These are phyloP conservation scores for Drosophila nr. perissopoda DNA, from an alignment of 2,888 invertebrate species.

Conservation along the genomic window DNA sequence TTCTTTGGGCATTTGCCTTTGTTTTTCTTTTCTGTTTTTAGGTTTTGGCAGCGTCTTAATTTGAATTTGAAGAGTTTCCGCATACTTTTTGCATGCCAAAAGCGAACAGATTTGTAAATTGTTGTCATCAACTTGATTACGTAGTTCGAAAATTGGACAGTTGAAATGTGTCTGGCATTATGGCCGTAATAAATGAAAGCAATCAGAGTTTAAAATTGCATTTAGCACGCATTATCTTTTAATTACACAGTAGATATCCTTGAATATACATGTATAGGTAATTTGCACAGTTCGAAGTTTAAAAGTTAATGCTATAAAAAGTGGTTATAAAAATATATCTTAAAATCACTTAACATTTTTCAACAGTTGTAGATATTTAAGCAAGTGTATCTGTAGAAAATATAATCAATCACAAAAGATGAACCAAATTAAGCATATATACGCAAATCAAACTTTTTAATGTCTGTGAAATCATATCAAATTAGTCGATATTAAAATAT, in stretches of 20 bases:
- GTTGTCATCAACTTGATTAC: conserved; percentile 57
- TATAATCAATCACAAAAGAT: background rate
- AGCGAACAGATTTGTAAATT: conserved; percentile 49
- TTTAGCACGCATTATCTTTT: background rate
- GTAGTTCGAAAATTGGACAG: conserved; percentile 32
- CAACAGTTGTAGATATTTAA: too few species aligned
- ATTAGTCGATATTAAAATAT: too few species aligned
- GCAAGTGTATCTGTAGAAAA: background rate
- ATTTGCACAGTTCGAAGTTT: background rate
- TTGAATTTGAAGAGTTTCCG: conserved; percentile 76
- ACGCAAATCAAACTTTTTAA: too few species aligned
- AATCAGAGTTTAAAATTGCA: background rate
- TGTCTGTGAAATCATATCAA: too few species aligned
- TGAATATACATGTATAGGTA: background rate
- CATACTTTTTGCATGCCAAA: conserved; percentile 59
- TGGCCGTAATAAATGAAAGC: background rate
- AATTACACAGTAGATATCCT: background rate
- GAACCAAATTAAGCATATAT: too few species aligned
- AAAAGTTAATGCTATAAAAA: background rate
- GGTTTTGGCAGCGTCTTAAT: conserved; percentile 63
- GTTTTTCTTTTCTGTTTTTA: conserved; percentile 42
- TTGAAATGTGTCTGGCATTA: conserved; percentile 22
- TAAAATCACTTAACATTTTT: background rate
- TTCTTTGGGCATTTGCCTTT: conserved; percentile 52
- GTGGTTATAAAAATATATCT: background rate